A percentile compares a stretch with the other conserved stretches of the same genome.
Evolutionary conservation across 2,797 vertebrate genomes (phyloP).

Genomic region (Megalops cyprinoides): DNA sequence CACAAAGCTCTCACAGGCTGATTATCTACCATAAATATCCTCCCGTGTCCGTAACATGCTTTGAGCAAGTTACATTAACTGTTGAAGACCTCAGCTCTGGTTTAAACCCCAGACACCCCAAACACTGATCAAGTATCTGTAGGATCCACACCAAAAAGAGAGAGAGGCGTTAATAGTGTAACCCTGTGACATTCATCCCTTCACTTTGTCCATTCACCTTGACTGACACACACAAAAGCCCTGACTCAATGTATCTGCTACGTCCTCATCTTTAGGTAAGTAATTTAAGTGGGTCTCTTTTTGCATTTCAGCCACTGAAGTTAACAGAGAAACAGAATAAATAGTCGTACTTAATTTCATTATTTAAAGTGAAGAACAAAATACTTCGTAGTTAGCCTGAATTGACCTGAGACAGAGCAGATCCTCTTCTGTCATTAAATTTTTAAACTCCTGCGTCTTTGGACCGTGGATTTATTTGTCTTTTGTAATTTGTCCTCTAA

Average conservation of each 20-base stretch:
- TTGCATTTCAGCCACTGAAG: neutral
- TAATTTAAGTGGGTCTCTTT: neutral
- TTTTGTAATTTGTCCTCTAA: slow-evolving; percentile 21
- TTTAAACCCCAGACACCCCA: neutral
- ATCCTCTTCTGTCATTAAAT: neutral
- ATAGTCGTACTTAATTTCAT: neutral
- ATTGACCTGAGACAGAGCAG: slow-evolving; percentile 13
- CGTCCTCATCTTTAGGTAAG: neutral
- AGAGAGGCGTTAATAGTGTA: neutral
- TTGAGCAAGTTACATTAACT: slow-evolving; percentile 5
- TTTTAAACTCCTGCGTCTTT: slow-evolving; percentile 1
- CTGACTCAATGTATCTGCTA: neutral
- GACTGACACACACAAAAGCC: neutral
- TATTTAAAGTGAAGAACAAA: neutral
- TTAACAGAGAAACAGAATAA: neutral
- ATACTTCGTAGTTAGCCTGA: neutral
- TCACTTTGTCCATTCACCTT: no score
- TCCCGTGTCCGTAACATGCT: neutral
- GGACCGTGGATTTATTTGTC: slow-evolving; percentile 10
- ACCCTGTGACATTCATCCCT: neutral
- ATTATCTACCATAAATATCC: neutral
- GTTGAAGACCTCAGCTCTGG: neutral
- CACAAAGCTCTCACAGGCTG: neutral
- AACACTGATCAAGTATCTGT: neutral
- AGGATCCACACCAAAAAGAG: neutral